These are phyloP conservation scores for Zaprionus inermis DNA, from an alignment of 1,140 invertebrate species.

Conservation along the genomic window DNA sequence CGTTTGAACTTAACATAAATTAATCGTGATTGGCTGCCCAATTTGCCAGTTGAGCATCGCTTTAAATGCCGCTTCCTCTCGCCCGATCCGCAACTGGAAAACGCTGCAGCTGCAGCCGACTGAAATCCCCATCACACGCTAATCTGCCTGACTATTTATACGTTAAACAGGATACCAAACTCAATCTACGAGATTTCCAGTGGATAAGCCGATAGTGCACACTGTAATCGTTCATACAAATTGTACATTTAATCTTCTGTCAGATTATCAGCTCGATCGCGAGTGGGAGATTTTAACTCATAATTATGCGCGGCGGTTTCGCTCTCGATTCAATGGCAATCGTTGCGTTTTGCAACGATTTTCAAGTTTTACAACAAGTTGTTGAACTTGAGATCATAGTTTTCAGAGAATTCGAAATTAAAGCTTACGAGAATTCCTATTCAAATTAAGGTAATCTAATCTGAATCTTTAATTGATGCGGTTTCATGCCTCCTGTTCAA, in stretches of 20 bases:
- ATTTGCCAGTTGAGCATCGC: conserved; percentile 26
- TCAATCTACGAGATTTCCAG: not conserved
- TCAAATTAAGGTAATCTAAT: too few species aligned
- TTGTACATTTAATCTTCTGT: not conserved
- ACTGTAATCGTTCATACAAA: not conserved
- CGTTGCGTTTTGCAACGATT: not conserved
- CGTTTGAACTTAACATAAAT: conserved; percentile 73
- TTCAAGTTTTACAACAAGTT: too few species aligned
- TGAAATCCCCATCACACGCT: not conserved
- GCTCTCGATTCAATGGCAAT: not conserved
- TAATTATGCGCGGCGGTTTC: not conserved
- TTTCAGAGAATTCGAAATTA: too few species aligned
- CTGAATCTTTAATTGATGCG: too few species aligned
- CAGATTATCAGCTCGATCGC: not conserved
- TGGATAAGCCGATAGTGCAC: not conserved
- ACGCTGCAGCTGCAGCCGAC: not conserved
- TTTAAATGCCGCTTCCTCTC: conserved; percentile 34
- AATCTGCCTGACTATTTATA: not conserved
- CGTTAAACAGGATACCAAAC: not conserved
- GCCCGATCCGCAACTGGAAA: not conserved
- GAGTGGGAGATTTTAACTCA: not conserved
- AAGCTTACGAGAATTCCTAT: too few species aligned
- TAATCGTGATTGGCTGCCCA: conserved; percentile 56
- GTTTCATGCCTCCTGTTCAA: too few species aligned
- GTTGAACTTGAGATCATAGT: not conserved